Evolutionary conservation across 2,797 vertebrate species (phyloP).

Genomic region (Spinibarbus caldwelli): DNA sequence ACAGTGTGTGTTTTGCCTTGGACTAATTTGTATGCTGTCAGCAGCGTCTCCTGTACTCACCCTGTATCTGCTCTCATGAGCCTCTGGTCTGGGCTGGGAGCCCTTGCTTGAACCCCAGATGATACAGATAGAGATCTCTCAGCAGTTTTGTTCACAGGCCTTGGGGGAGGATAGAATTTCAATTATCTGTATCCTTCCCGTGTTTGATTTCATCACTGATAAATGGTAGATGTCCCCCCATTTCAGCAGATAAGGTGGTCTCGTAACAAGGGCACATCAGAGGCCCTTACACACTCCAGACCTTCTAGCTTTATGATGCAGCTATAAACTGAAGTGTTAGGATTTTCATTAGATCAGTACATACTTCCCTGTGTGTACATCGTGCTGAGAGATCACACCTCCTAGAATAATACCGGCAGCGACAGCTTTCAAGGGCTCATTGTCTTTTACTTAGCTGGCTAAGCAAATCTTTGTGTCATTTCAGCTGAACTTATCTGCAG

Average conservation of each 20-base stretch:
- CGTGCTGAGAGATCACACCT: constrained; percentile 18
- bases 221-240: constrained; percentile 20
- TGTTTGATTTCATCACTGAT: constrained; percentile 50
- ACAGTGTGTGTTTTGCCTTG: constrained; percentile 5
- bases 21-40: constrained; percentile 34
- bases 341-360: constrained; percentile 25
- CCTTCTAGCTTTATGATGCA: constrained; percentile 7
- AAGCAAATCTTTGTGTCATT: constrained; percentile 31
- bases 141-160: constrained; percentile 42
- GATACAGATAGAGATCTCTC: constrained; percentile 44
- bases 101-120: constrained; percentile 20
- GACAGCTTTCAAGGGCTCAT: constrained; percentile 42
- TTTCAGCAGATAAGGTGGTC: constrained; percentile 43
- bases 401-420: background rate
- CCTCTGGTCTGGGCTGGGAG: constrained; percentile 33
- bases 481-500: background rate
- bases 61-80: constrained; percentile 26
- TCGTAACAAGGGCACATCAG: constrained; percentile 16
- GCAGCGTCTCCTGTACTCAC: constrained; percentile 6
- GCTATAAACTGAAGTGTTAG: background rate
- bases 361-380: constrained; percentile 12
- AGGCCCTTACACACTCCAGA: constrained; percentile 11
- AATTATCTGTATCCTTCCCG: constrained; percentile 51
- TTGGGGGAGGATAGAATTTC: constrained; percentile 46
- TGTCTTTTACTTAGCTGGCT: constrained; percentile 33